Evolutionary conservation across 2,888 invertebrate species (phyloP).

Genomic region (Ophonus ardosiacus): DNA sequence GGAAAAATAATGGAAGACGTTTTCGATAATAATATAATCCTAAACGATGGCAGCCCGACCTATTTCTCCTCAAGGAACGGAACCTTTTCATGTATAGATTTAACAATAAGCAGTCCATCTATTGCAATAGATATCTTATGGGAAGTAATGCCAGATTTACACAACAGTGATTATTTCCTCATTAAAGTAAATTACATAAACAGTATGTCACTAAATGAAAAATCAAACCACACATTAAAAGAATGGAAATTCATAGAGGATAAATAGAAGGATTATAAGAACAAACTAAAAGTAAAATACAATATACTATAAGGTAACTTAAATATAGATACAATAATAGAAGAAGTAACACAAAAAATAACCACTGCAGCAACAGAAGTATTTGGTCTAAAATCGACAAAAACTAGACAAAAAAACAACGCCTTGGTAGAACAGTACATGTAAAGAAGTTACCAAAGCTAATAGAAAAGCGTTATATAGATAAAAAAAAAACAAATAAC

Average conservation of each 20-base stretch:
- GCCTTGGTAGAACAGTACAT: slow-evolving; percentile 40
- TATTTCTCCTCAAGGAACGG: slow-evolving; percentile 2
- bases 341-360: slow-evolving; percentile 6
- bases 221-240: background rate
- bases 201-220: slow-evolving; percentile 26
- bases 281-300: background rate
- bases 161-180: slow-evolving; percentile 29
- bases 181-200: slow-evolving; percentile 25
- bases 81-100: slow-evolving; percentile 29
- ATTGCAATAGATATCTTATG: slow-evolving; percentile 14
- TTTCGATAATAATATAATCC: too few species aligned
- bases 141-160: slow-evolving; percentile 11
- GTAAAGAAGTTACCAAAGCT: background rate
- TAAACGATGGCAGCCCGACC: slow-evolving; percentile 33
- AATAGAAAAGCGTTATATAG: background rate
- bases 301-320: background rate
- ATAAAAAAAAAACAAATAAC: slow-evolving; percentile 26
- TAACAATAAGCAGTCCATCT: slow-evolving; percentile 13
- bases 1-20: too few species aligned
- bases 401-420: background rate
- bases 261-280: too few species aligned
- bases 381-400: background rate
- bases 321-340: background rate
- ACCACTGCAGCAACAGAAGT: background rate
- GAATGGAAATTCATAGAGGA: background rate